Evolutionary conservation across 2,113 vertebrate genomes (phyloP).

Genomic region (Carassius auratus): DNA sequence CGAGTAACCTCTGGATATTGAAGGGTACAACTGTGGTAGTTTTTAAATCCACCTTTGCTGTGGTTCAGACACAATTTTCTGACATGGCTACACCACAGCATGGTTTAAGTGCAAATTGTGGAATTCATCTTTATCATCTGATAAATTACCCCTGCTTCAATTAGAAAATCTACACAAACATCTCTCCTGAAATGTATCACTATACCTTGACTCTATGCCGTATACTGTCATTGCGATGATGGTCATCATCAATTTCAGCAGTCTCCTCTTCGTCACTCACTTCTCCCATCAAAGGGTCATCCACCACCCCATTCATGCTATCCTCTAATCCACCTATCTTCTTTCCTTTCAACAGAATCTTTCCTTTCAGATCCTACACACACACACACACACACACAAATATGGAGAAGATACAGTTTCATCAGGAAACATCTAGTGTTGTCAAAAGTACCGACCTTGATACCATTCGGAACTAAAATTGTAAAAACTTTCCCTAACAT

Average conservation of each 20-base stretch:
- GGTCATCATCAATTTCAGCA: constrained; percentile 73
- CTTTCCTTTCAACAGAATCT: constrained; percentile 75
- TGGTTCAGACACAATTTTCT: not conserved
- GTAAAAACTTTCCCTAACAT: no score
- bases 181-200: not conserved
- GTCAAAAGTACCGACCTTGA: no score
- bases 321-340: constrained; percentile 76
- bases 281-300: constrained; percentile 74
- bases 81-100: not conserved
- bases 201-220: constrained; percentile 77
- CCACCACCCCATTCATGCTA: constrained; percentile 69
- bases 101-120: not conserved
- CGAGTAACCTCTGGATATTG: not conserved
- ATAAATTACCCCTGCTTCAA: not conserved
- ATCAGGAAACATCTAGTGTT: not conserved
- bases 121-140: not conserved
- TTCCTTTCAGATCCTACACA: constrained; percentile 73
- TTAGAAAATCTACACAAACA: not conserved
- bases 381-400: not conserved
- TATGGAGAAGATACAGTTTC: not conserved
- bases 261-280: constrained; percentile 72
- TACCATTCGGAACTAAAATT: no score
- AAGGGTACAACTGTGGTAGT: not conserved
- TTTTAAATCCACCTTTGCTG: not conserved
- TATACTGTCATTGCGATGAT: constrained; percentile 67